Conservation (phyloP, 2,797 vertebrate genomes). For the Hapalemur alaotrensis region DNA sequence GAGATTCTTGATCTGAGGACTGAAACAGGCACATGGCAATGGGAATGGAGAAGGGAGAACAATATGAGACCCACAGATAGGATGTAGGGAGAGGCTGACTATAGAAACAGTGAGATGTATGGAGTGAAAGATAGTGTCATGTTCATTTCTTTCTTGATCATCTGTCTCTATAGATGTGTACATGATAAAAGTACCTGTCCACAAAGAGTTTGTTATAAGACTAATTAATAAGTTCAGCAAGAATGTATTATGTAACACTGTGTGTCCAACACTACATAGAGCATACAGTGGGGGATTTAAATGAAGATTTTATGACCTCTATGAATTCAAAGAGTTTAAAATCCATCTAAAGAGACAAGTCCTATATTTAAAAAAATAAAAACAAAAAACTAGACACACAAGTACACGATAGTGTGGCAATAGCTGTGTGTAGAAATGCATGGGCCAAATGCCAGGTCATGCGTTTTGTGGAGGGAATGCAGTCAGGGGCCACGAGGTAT, state of each 20-base stretch:
- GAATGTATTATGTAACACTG: not conserved
- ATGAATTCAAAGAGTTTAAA: conserved; percentile 26
- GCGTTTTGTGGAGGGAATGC: not conserved
- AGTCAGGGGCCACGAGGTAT: not conserved
- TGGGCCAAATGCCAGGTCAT: not conserved
- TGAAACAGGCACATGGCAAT: not conserved
- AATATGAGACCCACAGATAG: not conserved
- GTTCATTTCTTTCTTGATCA: not conserved
- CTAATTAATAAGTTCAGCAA: not conserved
- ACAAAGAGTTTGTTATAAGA: not conserved
- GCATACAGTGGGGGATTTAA: not conserved
- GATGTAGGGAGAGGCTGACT: not conserved
- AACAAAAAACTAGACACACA: not conserved
- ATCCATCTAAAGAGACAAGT: not conserved
- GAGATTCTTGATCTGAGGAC: not conserved
- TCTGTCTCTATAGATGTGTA: not conserved
- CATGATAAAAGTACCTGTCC: not conserved
- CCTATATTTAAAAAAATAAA: not conserved
- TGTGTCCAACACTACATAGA: not conserved
- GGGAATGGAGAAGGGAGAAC: not conserved
- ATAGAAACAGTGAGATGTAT: not conserved
- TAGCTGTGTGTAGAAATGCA: not conserved
- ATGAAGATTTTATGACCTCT: not conserved
- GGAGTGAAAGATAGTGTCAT: not conserved
- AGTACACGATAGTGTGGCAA: not conserved